Evolutionary conservation across 2,797 vertebrate genomes (phyloP).

Genomic region (Hemibagrus guttatus): DNA sequence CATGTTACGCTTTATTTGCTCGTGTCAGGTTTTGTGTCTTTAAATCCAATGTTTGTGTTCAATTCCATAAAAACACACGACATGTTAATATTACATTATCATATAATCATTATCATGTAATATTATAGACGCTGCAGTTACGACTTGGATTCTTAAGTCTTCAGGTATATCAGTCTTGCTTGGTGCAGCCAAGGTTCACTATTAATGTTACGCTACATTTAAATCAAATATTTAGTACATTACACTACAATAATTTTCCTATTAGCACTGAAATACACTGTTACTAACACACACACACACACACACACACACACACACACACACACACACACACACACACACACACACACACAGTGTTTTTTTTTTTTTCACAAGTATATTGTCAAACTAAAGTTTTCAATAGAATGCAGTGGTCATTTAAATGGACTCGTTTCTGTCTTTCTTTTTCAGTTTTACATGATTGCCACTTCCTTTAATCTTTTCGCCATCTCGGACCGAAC

Average conservation of each 20-base stretch:
- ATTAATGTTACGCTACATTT: not conserved
- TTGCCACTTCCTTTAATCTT: conserved; percentile 73
- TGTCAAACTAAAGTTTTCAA: not conserved
- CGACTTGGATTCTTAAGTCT: no score
- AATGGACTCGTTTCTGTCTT: conserved; percentile 64
- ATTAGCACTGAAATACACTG: not conserved
- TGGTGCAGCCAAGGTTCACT: not conserved
- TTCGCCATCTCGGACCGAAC: conserved; percentile 83
- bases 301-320: not conserved
- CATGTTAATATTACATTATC: not conserved
- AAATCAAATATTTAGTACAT: not conserved
- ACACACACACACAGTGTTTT: not conserved
- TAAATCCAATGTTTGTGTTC: conserved; percentile 28
- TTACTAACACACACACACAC: not conserved
- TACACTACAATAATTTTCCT: not conserved
- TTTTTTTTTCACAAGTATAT: not conserved
- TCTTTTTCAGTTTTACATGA: conserved; percentile 68
- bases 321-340: not conserved
- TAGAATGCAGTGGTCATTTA: conserved; percentile 39
- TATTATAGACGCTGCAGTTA: not conserved
- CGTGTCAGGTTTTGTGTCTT: conserved; percentile 35
- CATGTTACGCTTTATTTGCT: conserved; percentile 23
- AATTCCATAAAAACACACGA: not conserved
- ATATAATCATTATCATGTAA: not conserved
- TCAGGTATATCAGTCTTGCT: not conserved